Conservation (phyloP, 2,113 vertebrate genomes). For the Nyctibius bracteatus region DNA sequence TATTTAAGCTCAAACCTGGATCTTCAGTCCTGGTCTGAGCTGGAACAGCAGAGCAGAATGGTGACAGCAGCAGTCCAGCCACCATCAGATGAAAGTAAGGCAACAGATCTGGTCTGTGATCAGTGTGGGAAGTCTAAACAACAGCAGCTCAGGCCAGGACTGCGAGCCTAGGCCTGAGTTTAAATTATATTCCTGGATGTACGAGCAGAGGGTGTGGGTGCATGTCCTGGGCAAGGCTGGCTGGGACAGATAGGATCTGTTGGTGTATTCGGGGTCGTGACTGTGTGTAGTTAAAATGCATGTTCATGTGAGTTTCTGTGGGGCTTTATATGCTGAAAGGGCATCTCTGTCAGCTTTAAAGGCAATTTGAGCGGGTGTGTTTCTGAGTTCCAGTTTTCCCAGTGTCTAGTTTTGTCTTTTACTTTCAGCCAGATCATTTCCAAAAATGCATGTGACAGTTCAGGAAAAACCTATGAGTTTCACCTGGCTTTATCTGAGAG, state of each 20-base stretch:
- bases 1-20: not conserved
- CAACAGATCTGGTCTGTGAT: fast-evolving
- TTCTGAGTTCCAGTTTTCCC: not conserved
- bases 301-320: not conserved
- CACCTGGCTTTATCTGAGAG: not conserved
- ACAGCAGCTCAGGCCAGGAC: not conserved
- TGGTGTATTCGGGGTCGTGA: fast-evolving
- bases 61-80: fast-evolving
- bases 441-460: not conserved
- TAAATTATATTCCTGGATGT: not conserved
- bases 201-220: not conserved
- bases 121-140: not conserved
- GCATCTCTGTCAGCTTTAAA: not conserved
- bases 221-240: not conserved
- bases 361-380: not conserved
- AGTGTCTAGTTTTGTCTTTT: not conserved
- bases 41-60: not conserved
- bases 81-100: too few species aligned
- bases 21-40: fast-evolving
- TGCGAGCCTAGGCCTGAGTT: too few species aligned
- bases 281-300: not conserved
- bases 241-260: fast-evolving
- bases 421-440: not conserved
- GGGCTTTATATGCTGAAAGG: not conserved
- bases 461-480: not conserved